A percentile compares a stretch with the other conserved stretches of the same genome.
Conservation (phyloP, 2,797 vertebrate species). For the Nyctibius grandis region DNA sequence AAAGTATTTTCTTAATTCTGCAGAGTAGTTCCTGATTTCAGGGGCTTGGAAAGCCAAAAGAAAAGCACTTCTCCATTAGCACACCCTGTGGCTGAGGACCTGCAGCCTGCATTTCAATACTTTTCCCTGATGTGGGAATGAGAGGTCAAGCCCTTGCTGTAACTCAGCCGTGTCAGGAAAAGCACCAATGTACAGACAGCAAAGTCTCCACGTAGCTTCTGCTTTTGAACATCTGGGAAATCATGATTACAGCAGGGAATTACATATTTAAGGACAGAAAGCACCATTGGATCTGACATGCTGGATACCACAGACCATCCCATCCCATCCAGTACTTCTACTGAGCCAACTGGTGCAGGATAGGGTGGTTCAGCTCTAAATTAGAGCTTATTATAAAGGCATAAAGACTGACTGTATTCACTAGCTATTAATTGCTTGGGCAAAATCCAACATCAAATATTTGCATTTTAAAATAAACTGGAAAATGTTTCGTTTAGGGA, state of each 20-base stretch:
- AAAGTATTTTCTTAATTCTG: neutral
- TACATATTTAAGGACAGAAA: neutral
- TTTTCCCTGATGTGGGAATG: neutral
- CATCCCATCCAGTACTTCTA: no score
- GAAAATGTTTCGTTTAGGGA: neutral
- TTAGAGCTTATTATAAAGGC: neutral
- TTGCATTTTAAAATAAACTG: neutral
- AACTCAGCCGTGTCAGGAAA: neutral
- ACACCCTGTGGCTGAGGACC: neutral
- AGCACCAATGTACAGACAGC: neutral
- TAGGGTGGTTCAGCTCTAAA: neutral
- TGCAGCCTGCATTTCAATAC: neutral
- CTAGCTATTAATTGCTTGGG: neutral
- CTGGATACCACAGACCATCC: neutral
- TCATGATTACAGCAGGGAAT: neutral
- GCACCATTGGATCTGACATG: fast-evolving
- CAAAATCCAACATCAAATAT: neutral
- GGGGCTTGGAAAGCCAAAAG: conserved; percentile 71
- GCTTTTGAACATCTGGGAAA: neutral
- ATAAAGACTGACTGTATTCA: neutral
- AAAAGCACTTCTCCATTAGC: neutral
- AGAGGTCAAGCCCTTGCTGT: neutral
- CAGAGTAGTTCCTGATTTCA: conserved; percentile 14
- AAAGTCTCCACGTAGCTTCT: neutral
- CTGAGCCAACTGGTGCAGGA: neutral